phyloP scores from a whole-genome alignment of 2,888 invertebrate genomes.

The Andrena bucephala region DNA sequence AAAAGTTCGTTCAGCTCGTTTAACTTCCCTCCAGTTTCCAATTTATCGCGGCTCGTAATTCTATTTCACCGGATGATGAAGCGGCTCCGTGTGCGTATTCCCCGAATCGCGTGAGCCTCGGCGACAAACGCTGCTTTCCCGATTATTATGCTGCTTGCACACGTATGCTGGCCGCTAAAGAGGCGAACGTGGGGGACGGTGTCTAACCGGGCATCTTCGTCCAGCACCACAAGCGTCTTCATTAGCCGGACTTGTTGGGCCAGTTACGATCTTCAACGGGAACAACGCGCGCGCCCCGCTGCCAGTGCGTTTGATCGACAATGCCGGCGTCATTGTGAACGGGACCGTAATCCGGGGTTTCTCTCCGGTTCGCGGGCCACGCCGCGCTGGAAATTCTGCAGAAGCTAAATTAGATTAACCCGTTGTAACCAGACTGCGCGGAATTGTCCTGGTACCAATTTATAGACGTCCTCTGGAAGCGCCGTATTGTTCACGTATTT shows the following conservation, averaged over 20 bases:
- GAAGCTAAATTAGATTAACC: constrained; percentile 77
- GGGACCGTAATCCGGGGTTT: constrained; percentile 36
- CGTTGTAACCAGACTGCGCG: constrained; percentile 68
- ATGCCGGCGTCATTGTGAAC: constrained; percentile 33
- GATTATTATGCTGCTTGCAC: constrained; percentile 47
- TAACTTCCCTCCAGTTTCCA: constrained; percentile 11
- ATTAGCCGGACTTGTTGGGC: constrained; percentile 28
- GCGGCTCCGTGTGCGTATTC: neutral
- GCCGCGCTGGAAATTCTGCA: constrained; percentile 69
- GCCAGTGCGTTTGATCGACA: constrained; percentile 41
- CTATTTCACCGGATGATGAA: constrained; percentile 31
- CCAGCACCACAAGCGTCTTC: constrained; percentile 16
- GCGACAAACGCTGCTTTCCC: constrained; percentile 13
- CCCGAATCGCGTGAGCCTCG: neutral
- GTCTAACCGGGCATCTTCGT: neutral
- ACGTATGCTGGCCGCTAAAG: neutral
- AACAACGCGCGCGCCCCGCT: neutral
- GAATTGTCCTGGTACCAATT: constrained; percentile 70
- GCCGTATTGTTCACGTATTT: constrained; percentile 54
- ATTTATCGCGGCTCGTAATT: constrained; percentile 43
- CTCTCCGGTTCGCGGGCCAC: constrained; percentile 29
- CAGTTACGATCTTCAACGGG: constrained; percentile 19
- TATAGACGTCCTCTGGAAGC: constrained; percentile 60
- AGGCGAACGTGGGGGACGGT: neutral
- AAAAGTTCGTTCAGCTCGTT: constrained; percentile 20